Evolutionary conservation across 2,797 vertebrate genomes (phyloP).

Genomic region (Sebastiscus tertius): DNA sequence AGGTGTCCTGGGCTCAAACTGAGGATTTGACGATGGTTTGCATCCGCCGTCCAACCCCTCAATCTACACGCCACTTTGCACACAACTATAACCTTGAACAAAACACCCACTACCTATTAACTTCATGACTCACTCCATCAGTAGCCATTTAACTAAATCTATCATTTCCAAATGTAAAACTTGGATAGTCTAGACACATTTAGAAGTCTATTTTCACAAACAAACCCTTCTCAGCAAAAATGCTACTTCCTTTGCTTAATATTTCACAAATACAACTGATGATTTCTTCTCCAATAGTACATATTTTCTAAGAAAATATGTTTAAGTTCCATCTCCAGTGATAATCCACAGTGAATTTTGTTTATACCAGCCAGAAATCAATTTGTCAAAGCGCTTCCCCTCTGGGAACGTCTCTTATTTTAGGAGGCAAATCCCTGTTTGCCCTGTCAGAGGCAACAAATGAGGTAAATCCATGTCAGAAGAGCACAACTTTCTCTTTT

Average conservation of each 20-base stretch:
- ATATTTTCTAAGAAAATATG: slow-evolving; percentile 3
- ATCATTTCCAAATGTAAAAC: not conserved
- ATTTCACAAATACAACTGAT: slow-evolving; percentile 16
- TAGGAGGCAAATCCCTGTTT: slow-evolving; percentile 26
- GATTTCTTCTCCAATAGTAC: not conserved
- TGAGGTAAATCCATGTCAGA: slow-evolving; percentile 10
- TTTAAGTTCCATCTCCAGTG: slow-evolving; percentile 5
- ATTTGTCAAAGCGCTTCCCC: slow-evolving; percentile 27
- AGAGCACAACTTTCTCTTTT: slow-evolving; percentile 3
- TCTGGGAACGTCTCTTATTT: slow-evolving; percentile 39
- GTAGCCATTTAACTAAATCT: not conserved
- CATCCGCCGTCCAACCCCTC: not conserved
- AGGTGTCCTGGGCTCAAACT: slow-evolving; percentile 27
- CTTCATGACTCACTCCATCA: slow-evolving; percentile 9
- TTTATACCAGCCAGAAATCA: slow-evolving; percentile 24
- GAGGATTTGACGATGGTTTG: not conserved
- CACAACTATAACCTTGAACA: slow-evolving; percentile 3
- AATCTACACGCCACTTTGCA: not conserved
- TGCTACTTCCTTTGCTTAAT: not conserved
- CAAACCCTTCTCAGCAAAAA: not conserved
- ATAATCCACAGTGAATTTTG: slow-evolving; percentile 29
- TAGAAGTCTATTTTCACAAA: not conserved
- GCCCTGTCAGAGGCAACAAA: slow-evolving; percentile 17
- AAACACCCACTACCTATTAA: slow-evolving; percentile 1
- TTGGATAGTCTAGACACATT: not conserved